These are phyloP conservation scores for Gari tellinella DNA, from an alignment of 2,888 invertebrate species.

Conservation along the genomic window DNA sequence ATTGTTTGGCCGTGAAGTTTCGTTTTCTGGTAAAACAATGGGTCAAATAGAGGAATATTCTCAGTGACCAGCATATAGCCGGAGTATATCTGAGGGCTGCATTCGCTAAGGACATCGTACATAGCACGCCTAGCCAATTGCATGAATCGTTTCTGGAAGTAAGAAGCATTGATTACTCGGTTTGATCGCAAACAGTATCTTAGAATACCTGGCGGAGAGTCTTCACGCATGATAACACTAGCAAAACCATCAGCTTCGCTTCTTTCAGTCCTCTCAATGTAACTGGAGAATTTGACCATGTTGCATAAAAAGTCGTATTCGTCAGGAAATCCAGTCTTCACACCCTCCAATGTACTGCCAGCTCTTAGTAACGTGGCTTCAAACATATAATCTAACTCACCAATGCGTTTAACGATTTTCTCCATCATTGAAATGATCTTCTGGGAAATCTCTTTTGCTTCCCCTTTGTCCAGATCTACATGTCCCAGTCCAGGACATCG, in stretches of 20 bases:
- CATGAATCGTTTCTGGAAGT: too few species aligned
- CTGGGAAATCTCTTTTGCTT: neutral
- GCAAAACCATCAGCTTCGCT: constrained; percentile 22
- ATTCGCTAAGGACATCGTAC: too few species aligned
- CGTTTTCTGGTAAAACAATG: neutral
- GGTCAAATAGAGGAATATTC: constrained; percentile 7
- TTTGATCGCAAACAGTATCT: constrained; percentile 22
- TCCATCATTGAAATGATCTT: constrained; percentile 2
- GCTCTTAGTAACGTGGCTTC: constrained; percentile 23
- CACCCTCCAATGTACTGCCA: constrained; percentile 35
- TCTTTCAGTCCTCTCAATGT: constrained; percentile 16
- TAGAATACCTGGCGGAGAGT: neutral
- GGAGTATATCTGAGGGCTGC: too few species aligned
- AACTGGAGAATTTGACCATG: constrained; percentile 1
- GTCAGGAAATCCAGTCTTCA: constrained; percentile 41
- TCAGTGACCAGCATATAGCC: constrained; percentile 13
- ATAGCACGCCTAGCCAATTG: too few species aligned
- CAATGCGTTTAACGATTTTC: constrained; percentile 19
- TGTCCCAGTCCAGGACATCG: too few species aligned
- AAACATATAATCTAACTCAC: constrained; percentile 33
- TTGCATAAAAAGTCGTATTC: constrained; percentile 47
- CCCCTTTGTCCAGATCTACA: too few species aligned
- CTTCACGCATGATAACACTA: constrained; percentile 9
- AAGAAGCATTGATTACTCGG: neutral
- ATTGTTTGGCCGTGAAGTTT: constrained; percentile 26